These are phyloP conservation scores for Diuraphis noxia DNA, from an alignment of 1,140 invertebrate species.

Conservation along the genomic window DNA sequence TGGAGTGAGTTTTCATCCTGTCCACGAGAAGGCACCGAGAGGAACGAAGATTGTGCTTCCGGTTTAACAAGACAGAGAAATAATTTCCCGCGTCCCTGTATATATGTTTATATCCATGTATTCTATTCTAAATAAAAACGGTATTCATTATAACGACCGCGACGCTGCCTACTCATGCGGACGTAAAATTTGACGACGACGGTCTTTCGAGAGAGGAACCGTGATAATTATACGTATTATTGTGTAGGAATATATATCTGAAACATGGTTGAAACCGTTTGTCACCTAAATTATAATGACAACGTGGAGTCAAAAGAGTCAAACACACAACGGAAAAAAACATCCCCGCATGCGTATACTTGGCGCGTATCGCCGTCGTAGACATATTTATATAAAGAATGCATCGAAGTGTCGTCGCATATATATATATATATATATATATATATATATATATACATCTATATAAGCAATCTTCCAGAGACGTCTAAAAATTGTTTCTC, in stretches of 20 bases:
- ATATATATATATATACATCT: no score
- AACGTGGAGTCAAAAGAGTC: background rate
- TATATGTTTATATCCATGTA: background rate
- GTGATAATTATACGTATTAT: background rate
- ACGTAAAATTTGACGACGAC: background rate
- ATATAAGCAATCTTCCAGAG: background rate
- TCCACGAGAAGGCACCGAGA: background rate
- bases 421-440: background rate
- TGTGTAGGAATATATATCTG: background rate
- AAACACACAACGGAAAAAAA: background rate
- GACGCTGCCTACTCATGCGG: background rate
- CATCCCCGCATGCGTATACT: background rate
- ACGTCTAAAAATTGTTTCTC: slow-evolving; percentile 14
- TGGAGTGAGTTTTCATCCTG: background rate
- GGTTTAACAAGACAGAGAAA: background rate
- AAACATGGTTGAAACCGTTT: background rate
- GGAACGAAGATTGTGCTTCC: background rate
- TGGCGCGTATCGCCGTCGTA: background rate
- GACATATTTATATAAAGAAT: slow-evolving; percentile 2
- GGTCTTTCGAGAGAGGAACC: background rate
- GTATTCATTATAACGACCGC: background rate
- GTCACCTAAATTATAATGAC: background rate
- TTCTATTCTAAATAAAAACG: slow-evolving; percentile 7
- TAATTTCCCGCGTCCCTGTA: background rate
- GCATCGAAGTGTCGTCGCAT: background rate